Evolutionary conservation across 2,113 vertebrate genomes (phyloP), one percentile per base, ranked within the genome.

Genomic region (Seriola quinqueradiata): DNA sequence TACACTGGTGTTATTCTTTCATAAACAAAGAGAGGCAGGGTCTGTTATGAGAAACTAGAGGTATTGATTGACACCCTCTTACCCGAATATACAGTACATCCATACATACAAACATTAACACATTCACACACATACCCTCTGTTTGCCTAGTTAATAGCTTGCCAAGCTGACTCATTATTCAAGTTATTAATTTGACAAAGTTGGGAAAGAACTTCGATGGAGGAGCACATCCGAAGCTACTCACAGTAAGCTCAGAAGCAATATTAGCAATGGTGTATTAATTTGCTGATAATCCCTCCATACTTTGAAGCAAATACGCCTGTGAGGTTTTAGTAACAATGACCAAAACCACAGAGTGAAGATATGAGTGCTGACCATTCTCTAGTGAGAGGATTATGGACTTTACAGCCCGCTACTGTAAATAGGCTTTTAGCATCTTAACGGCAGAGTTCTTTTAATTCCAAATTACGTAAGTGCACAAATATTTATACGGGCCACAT

Each of bases 301-400:
- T 12, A 78, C 57, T 86, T 59, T 85, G 60, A 86, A 68, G 79
- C 46, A 89, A 85, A 86, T 66, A 70, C 46, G 75, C 68, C 82
- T 52, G 52, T 10, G 54, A 78, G 78, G n/a, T 78, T 90, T 79
- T 52, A 58, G 40, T 21, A 77, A 81, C 87, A 91, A 84, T 89
- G 70, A 86, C 87, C 81, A 70, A 81, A 84, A 70, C 46, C 25
- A 23, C 42, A 3, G 70, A 55, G 77, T 36, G 61, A 77, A 72
- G 76, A 84, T 75, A 66, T 40, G 74, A 84, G 50, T 7, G 21
- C 57, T 55, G 84, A 40, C 70, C 60, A 13, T 75, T 85, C 84
- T 88, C 81, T 55, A 28, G 71, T 3, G 67, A 70, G 81, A 52
- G 71, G 81, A 82, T 89, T 91, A 83, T 0, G 13, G 77, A 72